Evolutionary conservation across 2,113 vertebrate species (phyloP).

Genomic region (Eidolon helvum): DNA sequence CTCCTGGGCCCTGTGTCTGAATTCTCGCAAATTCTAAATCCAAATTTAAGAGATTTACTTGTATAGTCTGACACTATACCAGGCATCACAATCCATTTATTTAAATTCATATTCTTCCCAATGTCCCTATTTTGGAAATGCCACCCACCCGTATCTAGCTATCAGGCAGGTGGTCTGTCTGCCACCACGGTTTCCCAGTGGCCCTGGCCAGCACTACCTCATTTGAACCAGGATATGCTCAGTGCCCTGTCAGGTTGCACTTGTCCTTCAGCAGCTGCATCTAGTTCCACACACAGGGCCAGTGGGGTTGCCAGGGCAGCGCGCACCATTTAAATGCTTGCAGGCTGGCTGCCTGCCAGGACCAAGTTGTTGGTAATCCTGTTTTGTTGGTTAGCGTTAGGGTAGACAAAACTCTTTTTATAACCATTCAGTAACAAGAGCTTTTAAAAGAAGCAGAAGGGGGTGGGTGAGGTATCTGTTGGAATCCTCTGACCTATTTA

Average conservation of each 20-base stretch:
- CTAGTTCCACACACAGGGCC: not conserved
- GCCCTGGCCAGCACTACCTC: not conserved
- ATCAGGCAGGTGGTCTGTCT: not conserved
- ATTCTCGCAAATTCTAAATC: not conserved
- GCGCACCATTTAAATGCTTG: not conserved
- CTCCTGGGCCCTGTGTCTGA: not conserved
- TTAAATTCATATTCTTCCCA: not conserved
- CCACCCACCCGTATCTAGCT: not conserved
- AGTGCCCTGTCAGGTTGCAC: not conserved
- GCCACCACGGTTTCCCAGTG: not conserved
- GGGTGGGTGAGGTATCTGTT: not conserved
- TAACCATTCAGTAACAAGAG: not conserved
- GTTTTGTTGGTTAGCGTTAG: not conserved
- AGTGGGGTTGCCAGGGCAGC: not conserved
- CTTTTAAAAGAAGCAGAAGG: constrained; percentile 26
- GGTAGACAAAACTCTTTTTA: constrained; percentile 58
- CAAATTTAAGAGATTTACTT: not conserved
- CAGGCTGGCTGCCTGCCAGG: constrained; percentile 27
- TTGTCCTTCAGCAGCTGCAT: not conserved
- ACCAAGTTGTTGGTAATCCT: not conserved
- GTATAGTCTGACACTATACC: not conserved
- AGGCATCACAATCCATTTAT: not conserved
- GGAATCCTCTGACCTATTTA: constrained; percentile 27
- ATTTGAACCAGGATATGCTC: not conserved
- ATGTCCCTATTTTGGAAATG: not conserved